Conservation (phyloP, 2,797 vertebrate genomes). For the Eleutherodactylus coqui region DNA sequence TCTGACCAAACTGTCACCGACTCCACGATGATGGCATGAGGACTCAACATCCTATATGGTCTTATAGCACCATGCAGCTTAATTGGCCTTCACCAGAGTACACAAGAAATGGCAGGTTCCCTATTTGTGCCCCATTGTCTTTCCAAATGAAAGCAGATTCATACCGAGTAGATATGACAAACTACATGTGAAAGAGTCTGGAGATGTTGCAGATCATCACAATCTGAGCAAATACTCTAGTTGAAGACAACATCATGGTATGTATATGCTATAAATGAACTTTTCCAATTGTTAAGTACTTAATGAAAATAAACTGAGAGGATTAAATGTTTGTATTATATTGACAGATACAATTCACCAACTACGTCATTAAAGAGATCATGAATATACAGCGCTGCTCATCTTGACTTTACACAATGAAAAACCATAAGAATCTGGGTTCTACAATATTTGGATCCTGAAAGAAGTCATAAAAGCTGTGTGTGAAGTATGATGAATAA, state of each 20-base stretch:
- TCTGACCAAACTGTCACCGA: no score
- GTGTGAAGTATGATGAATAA: conserved; percentile 40
- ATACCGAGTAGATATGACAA: no score
- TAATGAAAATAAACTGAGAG: background rate
- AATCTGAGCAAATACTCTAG: background rate
- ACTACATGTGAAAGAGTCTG: no score
- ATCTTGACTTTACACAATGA: background rate
- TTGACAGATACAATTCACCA: background rate
- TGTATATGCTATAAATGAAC: background rate
- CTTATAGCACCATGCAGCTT: no score
- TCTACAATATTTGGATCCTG: conserved; percentile 19
- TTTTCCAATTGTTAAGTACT: background rate
- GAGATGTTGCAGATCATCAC: no score
- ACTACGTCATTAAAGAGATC: background rate
- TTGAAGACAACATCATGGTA: background rate
- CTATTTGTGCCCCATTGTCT: no score
- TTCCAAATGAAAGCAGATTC: no score
- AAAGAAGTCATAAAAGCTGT: conserved; percentile 36
- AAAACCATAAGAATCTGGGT: background rate
- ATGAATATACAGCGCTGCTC: background rate
- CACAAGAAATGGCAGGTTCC: no score
- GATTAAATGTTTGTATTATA: background rate
- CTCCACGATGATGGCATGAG: no score
- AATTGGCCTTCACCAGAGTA: no score
- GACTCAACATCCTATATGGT: no score